Conservation (phyloP, 2,888 invertebrate genomes). For the Aspidiotus rigidus region DNA sequence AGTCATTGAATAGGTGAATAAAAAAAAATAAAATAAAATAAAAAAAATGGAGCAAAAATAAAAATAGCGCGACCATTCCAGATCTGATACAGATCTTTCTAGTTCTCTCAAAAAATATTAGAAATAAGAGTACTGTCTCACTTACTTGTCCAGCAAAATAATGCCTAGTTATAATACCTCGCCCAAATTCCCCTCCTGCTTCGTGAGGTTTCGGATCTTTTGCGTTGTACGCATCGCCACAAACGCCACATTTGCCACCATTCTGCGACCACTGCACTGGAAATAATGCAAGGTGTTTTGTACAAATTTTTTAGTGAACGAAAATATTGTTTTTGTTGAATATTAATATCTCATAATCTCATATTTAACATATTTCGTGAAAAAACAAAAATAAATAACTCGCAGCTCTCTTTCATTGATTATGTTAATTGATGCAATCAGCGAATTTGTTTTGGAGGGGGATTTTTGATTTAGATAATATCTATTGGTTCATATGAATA, state of each 20-base stretch:
- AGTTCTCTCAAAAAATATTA: not conserved
- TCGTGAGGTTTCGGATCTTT: slow-evolving; percentile 71
- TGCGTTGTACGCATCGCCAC: slow-evolving; percentile 74
- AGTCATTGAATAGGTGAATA: not conserved
- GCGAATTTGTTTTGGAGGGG: too few relatives aligned
- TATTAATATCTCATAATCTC: too few relatives aligned
- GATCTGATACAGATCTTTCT: not conserved
- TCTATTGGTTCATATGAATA: too few relatives aligned
- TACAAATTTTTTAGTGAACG: slow-evolving; percentile 11
- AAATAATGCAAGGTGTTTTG: slow-evolving; percentile 38
- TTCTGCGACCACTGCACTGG: slow-evolving; percentile 81
- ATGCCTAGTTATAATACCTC: slow-evolving; percentile 71
- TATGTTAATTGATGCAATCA: too few relatives aligned
- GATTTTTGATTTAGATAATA: too few relatives aligned
- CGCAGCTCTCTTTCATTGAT: too few relatives aligned
- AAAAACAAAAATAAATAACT: too few relatives aligned
- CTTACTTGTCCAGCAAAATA: slow-evolving; percentile 72
- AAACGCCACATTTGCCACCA: slow-evolving; percentile 75
- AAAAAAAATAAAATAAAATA: too few relatives aligned
- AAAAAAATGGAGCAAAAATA: not conserved
- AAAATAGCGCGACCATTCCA: not conserved
- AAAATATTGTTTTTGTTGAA: too few relatives aligned
- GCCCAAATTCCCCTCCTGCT: slow-evolving; percentile 76
- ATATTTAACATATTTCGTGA: too few relatives aligned
- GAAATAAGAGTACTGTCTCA: not conserved